Evolutionary conservation across 2,113 vertebrate species (phyloP), one percentile per base, ranked within the genome.

Genomic region (Lepus europaeus): DNA sequence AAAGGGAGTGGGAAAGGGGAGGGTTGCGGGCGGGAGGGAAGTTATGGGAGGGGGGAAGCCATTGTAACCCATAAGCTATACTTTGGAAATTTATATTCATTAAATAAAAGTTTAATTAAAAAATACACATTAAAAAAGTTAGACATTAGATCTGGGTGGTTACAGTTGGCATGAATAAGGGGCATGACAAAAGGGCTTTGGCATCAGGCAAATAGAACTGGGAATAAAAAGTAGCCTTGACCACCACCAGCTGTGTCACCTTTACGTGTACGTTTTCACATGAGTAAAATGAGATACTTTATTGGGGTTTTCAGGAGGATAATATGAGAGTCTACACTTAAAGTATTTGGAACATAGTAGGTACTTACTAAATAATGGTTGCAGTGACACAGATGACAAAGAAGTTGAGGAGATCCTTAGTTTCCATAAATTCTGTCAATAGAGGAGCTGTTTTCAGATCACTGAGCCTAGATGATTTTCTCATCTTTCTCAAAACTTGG

Each of bases 391-490:
- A n/a, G 2, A 19, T 66, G 22, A 63, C 1, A 6, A 27, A 17
- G 10, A 80, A n/a, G 17, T 56, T 19, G 19, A 59, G 25, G 56
- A 89, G 45, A 61, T 10, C 9, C 16, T 78, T 16, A 3, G 84
- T 45, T 23, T 78, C 14, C n/a, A 45, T 27, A 82, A 76, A 73
- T 74, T 82, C 63, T 53, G 5, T 29, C 27, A 77, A 73, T 13
- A 83, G 25, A 94, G 31, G 9, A 13, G 10, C 70, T 20, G 69
- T 84, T 88, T 86, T 85, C 74, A 82, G 86, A 16, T 80, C 69
- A 91, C 1, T 9, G 7, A 36, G 2, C 8, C 45, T 63, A 56
- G 88, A 90, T 0, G 6, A 19, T 82, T 91, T 90, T 91, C 56
- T 80, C 59, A 51, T 87, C 22, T 87, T 90, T 39, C 33, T 39